Conservation (phyloP, 2,797 vertebrate species). For the Melanogrammus aeglefinus region DNA sequence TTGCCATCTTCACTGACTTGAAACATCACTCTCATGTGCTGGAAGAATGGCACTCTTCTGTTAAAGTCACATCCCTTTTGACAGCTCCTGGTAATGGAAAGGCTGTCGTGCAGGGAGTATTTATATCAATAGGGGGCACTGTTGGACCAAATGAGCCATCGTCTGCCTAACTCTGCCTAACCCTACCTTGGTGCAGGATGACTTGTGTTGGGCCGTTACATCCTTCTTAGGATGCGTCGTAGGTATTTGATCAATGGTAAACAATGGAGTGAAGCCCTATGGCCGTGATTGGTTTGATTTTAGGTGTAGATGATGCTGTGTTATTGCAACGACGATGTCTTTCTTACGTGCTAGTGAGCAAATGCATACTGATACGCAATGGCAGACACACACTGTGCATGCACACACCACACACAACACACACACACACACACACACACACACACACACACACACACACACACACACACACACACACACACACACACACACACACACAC, state of each 20-base stretch:
- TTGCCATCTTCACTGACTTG: background rate
- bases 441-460: conserved; percentile 8
- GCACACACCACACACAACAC: background rate
- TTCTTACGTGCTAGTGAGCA: too few relatives aligned
- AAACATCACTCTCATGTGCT: background rate
- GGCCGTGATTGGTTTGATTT: background rate
- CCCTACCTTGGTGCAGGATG: background rate
- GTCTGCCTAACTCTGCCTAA: background rate
- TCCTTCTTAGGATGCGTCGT: background rate
- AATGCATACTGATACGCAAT: background rate
- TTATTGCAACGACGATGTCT: background rate
- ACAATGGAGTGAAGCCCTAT: background rate
- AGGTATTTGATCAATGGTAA: background rate
- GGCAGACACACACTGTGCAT: background rate
- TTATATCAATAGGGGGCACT: conserved; percentile 61
- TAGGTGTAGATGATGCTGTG: background rate
- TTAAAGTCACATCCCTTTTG: background rate
- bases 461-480: background rate
- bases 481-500: background rate
- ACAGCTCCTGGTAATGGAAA: background rate
- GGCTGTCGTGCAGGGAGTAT: background rate
- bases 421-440: too few relatives aligned
- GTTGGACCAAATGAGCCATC: conserved; percentile 37
- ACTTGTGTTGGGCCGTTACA: background rate
- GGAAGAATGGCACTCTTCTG: background rate